A percentile compares a stretch with the other conserved stretches of the same genome.
Evolutionary conservation across 2,113 vertebrate species (phyloP).

Genomic region (Nesogale talazaci): DNA sequence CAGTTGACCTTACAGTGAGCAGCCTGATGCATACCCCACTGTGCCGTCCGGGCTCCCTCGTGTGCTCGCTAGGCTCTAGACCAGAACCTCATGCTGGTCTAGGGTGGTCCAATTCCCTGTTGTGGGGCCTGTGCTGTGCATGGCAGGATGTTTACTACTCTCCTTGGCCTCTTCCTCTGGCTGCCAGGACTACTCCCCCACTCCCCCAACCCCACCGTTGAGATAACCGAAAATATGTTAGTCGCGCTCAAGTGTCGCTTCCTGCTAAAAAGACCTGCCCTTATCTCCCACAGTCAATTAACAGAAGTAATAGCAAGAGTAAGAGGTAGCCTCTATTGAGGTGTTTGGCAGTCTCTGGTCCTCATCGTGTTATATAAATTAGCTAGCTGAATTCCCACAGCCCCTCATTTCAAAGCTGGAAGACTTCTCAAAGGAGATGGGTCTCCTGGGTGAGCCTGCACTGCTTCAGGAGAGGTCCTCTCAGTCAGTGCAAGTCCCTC

Average conservation of each 20-base stretch:
- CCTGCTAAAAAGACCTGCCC: not conserved
- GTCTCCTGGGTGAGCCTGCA: not conserved
- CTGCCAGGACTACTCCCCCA: not conserved
- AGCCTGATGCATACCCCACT: too few species aligned
- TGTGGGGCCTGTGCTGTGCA: not conserved
- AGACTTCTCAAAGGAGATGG: slow-evolving; percentile 2
- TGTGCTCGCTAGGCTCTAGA: not conserved
- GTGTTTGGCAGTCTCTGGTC: not conserved
- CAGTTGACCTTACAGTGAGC: too few species aligned
- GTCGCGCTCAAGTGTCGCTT: not conserved
- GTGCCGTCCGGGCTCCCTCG: too few species aligned
- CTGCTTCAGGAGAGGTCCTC: not conserved
- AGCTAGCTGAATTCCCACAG: not conserved
- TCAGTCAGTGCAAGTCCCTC: not conserved
- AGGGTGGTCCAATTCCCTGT: not conserved
- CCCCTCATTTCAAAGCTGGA: not conserved
- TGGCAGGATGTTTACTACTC: not conserved
- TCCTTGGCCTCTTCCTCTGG: not conserved
- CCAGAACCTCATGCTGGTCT: not conserved
- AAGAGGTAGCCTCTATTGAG: not conserved
- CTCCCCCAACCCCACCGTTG: not conserved
- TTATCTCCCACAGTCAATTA: not conserved
- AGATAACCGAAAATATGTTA: not conserved
- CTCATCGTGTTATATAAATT: not conserved
- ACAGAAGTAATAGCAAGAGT: not conserved